Percentiles rank a stretch among this genome's conserved stretches.
Evolutionary conservation across 2,888 invertebrate species (phyloP).

Genomic region (Agrilus mali): DNA sequence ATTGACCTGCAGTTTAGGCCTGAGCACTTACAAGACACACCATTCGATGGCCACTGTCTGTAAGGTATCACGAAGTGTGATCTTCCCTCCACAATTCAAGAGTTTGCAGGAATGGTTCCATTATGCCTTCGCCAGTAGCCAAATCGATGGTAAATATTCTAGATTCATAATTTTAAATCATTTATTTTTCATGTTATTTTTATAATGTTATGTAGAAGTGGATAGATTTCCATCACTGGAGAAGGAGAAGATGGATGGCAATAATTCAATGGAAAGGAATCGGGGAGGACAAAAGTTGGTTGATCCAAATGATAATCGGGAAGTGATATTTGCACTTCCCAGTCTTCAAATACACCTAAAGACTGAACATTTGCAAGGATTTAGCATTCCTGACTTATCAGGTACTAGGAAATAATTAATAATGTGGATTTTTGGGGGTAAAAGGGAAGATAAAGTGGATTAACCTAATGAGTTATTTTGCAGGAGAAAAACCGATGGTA

Average conservation of each 20-base stretch:
- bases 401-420: constrained; percentile 28
- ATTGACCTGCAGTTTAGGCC: constrained; percentile 76
- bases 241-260: constrained; percentile 52
- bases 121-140: constrained; percentile 89
- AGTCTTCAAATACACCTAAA: constrained; percentile 85
- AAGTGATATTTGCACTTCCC: constrained; percentile 94
- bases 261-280: constrained; percentile 42
- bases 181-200: constrained; percentile 5
- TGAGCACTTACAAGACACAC: constrained; percentile 54
- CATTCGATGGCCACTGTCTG: constrained; percentile 92
- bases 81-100: constrained; percentile 93
- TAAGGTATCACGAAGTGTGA: constrained; percentile 77
- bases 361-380: constrained; percentile 80
- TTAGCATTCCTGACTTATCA: constrained; percentile 52
- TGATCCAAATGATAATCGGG: constrained; percentile 73
- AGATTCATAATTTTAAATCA: background rate
- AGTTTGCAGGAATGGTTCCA: constrained; percentile 93
- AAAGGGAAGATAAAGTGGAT: too few species aligned
- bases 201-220: constrained; percentile 55
- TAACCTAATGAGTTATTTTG: too few species aligned
- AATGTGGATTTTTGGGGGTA: background rate
- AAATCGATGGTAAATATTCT: constrained; percentile 67
- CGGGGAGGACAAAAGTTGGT: constrained; percentile 50
- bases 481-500: constrained; percentile 75
- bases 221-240: constrained; percentile 85